Conservation (phyloP, 2,113 vertebrate genomes). For the Sus scrofa region T2T-Sscrofa CM000817.6:61969501-61970000, state of each 20-base stretch:
- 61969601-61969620: background rate
- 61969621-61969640: background rate
- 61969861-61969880: background rate
- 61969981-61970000: background rate
- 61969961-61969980: background rate
- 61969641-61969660: background rate
- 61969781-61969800: background rate
- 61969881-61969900: background rate
- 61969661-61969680: background rate
- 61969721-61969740: rapidly evolving
- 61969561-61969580: background rate
- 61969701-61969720: background rate
- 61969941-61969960: background rate
- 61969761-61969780: background rate
- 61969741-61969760: too few relatives aligned
- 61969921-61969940: background rate
- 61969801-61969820: background rate
- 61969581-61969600: background rate
- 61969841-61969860: background rate
- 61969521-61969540: background rate
- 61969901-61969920: background rate
- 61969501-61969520: background rate
- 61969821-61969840: background rate
- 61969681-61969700: rapidly evolving
- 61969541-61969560: too few relatives aligned